Evolutionary conservation across 2,113 vertebrate genomes (phyloP).

Genomic region (Macroglossus sobrinus): DNA sequence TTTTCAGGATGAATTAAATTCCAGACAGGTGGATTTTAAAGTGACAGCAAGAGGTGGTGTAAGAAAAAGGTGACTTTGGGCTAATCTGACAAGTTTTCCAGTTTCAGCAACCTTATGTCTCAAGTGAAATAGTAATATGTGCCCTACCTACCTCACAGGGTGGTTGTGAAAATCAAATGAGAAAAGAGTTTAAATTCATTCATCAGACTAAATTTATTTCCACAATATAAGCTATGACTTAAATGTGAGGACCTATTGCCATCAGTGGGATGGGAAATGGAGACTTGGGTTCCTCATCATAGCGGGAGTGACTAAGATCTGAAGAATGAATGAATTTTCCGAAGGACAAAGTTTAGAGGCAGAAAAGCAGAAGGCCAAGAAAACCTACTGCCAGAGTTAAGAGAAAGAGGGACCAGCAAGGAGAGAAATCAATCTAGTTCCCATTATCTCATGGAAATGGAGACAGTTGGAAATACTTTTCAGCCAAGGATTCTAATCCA

Average conservation of each 20-base stretch:
- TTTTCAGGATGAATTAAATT: slow-evolving; percentile 27
- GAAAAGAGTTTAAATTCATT: background rate
- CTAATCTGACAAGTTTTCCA: background rate
- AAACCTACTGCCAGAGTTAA: background rate
- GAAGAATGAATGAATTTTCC: background rate
- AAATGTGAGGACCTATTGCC: background rate
- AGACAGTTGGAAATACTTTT: background rate
- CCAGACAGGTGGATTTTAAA: background rate
- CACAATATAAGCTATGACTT: background rate
- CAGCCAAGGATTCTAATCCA: background rate
- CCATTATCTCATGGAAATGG: background rate
- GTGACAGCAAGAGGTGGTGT: background rate
- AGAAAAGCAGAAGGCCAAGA: background rate
- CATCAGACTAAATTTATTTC: background rate
- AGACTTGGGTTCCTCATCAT: background rate
- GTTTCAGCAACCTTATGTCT: background rate
- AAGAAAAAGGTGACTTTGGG: background rate
- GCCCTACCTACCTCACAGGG: background rate
- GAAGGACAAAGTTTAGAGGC: slow-evolving; percentile 11
- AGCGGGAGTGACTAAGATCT: background rate
- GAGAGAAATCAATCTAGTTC: background rate
- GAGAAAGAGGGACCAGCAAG: background rate
- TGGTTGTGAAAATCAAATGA: background rate
- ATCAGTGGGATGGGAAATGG: background rate
- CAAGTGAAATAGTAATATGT: background rate